These are phyloP conservation scores for Paratrypauchen microcephalus DNA, from an alignment of 2,797 vertebrate species.

Conservation along the genomic window DNA sequence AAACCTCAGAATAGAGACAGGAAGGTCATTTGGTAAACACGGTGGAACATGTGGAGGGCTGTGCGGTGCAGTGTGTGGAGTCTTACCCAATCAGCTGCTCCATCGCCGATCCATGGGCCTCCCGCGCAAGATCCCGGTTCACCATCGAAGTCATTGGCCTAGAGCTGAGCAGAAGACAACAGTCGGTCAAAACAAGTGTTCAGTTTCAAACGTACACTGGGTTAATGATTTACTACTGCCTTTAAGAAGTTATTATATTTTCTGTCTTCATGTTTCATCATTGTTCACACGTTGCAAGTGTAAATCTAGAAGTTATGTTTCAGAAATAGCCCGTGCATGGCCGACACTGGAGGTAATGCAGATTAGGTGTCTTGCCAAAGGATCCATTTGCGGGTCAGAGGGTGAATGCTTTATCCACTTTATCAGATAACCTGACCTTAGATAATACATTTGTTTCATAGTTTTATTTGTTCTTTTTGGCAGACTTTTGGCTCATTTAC, in stretches of 20 bases:
- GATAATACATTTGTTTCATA: neutral
- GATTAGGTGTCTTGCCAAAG: neutral
- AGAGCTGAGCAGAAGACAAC: slow-evolving; percentile 6
- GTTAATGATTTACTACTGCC: neutral
- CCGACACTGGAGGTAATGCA: neutral
- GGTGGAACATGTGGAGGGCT: slow-evolving; percentile 46
- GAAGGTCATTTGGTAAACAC: slow-evolving; percentile 63
- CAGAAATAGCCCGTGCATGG: too few relatives aligned
- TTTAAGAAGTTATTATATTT: neutral
- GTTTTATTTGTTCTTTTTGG: neutral
- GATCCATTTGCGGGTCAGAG: neutral
- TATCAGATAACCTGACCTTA: too few relatives aligned
- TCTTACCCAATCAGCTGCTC: slow-evolving; percentile 74
- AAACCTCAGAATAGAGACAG: slow-evolving; percentile 66
- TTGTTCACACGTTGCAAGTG: neutral
- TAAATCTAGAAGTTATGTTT: neutral
- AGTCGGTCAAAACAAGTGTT: slow-evolving; percentile 5
- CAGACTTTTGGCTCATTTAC: neutral
- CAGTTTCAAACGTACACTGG: too few relatives aligned
- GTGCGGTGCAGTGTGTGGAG: slow-evolving; percentile 11
- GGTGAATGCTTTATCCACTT: neutral
- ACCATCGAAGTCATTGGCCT: slow-evolving; percentile 27
- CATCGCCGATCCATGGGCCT: slow-evolving; percentile 64
- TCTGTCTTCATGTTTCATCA: neutral
- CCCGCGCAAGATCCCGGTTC: slow-evolving; percentile 36